Percentiles rank a stretch among this genome's conserved stretches.
Conservation (phyloP, 1,140 invertebrate genomes). For the Delia radicum region DNA sequence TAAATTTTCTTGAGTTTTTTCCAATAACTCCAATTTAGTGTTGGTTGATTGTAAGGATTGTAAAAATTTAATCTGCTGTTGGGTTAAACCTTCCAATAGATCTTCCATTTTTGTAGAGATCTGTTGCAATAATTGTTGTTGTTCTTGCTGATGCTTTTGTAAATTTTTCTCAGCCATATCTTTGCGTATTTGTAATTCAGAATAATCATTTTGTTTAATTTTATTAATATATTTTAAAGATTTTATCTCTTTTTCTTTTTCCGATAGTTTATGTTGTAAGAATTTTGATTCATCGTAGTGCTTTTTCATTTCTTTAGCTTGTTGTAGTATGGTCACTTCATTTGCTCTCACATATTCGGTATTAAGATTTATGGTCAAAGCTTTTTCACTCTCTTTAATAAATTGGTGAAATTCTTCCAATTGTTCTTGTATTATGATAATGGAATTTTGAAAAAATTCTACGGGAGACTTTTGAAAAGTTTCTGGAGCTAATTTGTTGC, state of each 20-base stretch:
- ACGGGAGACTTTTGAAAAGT: conserved; percentile 73
- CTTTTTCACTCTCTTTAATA: conserved; percentile 76
- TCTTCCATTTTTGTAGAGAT: conserved; percentile 42
- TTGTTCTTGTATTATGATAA: conserved; percentile 60
- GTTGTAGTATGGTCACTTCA: conserved; percentile 70
- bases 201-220: conserved; percentile 89
- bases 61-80: conserved; percentile 38
- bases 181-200: conserved; percentile 87
- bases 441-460: conserved; percentile 66
- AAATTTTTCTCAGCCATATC: conserved; percentile 92
- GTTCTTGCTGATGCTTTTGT: conserved; percentile 76
- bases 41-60: conserved; percentile 34
- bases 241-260: conserved; percentile 84
- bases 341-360: conserved; percentile 60
- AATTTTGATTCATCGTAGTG: conserved; percentile 88
- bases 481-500: conserved; percentile 55
- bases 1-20: conserved; percentile 37
- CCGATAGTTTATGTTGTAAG: conserved; percentile 76
- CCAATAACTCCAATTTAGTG: conserved; percentile 36
- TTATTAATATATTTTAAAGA: conserved; percentile 81
- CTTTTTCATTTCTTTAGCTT: conserved; percentile 80
- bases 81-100: conserved; percentile 37
- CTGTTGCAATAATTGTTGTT: conserved; percentile 60
- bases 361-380: conserved; percentile 61
- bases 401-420: conserved; percentile 67